These are phyloP conservation scores for Sciurus vulgaris DNA, from an alignment of 2,797 vertebrate species.

Conservation along the genomic window DNA sequence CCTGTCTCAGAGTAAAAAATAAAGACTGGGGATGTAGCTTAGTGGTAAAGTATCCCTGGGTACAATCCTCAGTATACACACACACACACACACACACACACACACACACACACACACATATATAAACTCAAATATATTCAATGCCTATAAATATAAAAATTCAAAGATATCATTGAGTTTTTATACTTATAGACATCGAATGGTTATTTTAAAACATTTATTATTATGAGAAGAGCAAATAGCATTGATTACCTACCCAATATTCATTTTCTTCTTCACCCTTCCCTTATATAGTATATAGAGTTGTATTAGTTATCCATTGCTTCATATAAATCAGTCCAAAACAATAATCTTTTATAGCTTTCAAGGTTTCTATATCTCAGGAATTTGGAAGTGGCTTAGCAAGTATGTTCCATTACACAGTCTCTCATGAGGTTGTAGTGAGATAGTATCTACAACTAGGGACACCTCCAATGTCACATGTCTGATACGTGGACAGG, in stretches of 20 bases:
- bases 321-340: not conserved
- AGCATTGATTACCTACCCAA: not conserved
- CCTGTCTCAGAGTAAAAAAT: not conserved
- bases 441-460: not conserved
- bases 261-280: not conserved
- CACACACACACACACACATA: too few relatives aligned
- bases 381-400: slow-evolving; percentile 23
- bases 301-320: slow-evolving; percentile 1
- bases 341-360: not conserved
- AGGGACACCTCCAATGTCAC: not conserved
- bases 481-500: not conserved
- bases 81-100: too few relatives aligned
- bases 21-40: not conserved
- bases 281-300: slow-evolving; percentile 32
- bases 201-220: slow-evolving; percentile 34
- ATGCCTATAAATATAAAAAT: too few relatives aligned
- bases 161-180: not conserved
- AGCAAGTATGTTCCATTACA: not conserved
- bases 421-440: not conserved
- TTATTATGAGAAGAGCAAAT: not conserved
- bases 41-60: too few relatives aligned
- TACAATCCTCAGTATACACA: not conserved
- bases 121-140: not conserved
- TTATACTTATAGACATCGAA: slow-evolving; percentile 30
- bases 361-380: not conserved